Conservation (phyloP, 2,113 vertebrate genomes). For the Orthochromis malagaraziensis region DNA sequence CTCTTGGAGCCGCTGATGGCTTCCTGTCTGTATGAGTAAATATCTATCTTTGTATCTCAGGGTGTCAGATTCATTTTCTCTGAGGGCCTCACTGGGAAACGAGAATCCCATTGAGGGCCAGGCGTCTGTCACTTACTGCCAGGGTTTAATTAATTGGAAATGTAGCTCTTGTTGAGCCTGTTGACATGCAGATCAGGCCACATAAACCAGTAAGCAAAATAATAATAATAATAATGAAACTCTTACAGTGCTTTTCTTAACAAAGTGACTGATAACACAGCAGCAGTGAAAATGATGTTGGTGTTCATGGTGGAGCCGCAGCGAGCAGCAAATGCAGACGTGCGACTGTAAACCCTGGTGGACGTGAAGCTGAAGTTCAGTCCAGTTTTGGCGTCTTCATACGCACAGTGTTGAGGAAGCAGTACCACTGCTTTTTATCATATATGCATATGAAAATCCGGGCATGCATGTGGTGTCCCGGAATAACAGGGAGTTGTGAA, state of each 20-base stretch:
- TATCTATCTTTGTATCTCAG: background rate
- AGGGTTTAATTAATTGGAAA: background rate
- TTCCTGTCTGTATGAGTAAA: background rate
- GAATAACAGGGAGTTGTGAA: background rate
- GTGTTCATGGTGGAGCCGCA: background rate
- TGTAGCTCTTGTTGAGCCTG: background rate
- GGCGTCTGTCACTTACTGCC: rapidly evolving
- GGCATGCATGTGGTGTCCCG: background rate
- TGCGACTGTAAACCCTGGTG: too few relatives aligned
- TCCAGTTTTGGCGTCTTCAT: background rate
- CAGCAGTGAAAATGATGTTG: background rate
- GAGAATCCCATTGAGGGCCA: background rate
- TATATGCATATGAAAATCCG: background rate
- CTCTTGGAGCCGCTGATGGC: slow-evolving; percentile 18
- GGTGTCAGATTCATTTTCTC: background rate
- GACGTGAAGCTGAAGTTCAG: background rate
- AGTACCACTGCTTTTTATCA: background rate
- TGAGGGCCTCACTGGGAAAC: background rate
- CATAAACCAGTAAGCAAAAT: background rate
- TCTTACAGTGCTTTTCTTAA: background rate
- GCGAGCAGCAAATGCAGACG: background rate
- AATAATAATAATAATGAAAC: background rate
- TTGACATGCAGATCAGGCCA: background rate
- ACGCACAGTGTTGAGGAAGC: rapidly evolving
- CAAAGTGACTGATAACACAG: background rate